Percentiles rank a stretch among this genome's conserved stretches.
phyloP scores from a whole-genome alignment of 2,113 vertebrate species.

The Tonatia bakeri region DNA sequence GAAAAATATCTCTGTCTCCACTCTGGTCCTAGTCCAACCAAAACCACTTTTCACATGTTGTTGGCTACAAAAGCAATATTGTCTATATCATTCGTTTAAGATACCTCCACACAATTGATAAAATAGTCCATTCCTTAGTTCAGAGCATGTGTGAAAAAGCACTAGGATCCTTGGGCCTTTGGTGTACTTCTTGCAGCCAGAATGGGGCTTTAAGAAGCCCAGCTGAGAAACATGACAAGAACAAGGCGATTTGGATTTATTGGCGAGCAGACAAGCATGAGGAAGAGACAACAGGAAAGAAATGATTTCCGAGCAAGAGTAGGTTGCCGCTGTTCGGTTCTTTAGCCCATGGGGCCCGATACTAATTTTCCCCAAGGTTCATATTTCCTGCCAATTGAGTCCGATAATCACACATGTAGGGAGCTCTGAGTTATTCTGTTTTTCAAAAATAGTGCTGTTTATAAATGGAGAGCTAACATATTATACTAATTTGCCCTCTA shows the following conservation, averaged over 20 bases:
- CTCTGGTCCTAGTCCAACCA: not conserved
- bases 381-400: slow-evolving; percentile 10
- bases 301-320: slow-evolving; percentile 28
- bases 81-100: not conserved
- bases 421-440: slow-evolving; percentile 37
- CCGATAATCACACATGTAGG: slow-evolving; percentile 33
- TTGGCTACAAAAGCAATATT: not conserved
- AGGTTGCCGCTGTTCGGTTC: slow-evolving; percentile 1
- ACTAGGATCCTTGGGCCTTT: not conserved
- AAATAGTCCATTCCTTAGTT: not conserved
- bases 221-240: not conserved
- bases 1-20: not conserved
- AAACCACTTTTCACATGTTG: not conserved
- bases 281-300: slow-evolving; percentile 29
- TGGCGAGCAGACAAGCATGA: not conserved
- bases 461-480: not conserved
- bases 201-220: slow-evolving; percentile 9
- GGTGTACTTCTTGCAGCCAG: not conserved
- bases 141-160: not conserved
- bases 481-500: not conserved
- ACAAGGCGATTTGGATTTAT: not conserved
- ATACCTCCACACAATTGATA: not conserved
- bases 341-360: slow-evolving; percentile 38
- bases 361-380: slow-evolving; percentile 50
- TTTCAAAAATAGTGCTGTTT: slow-evolving; percentile 50